Conservation (phyloP, 2,888 invertebrate genomes). For the Clepsis dumicolana region DNA sequence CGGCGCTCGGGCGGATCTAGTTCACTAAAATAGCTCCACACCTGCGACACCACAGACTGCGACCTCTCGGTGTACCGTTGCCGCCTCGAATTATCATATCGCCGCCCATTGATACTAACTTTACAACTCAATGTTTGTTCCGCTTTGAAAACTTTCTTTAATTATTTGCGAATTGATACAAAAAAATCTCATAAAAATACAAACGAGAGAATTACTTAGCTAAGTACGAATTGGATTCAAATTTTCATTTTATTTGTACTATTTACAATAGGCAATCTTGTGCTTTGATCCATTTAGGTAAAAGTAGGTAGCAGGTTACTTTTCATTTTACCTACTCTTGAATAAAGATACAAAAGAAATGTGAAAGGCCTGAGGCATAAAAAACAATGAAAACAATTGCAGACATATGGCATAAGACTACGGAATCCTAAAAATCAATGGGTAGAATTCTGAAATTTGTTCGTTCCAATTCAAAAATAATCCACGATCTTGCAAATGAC, state of each 20-base stretch:
- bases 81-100: conserved; percentile 67
- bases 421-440: background rate
- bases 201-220: too few species aligned
- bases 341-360: too few species aligned
- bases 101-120: conserved; percentile 23
- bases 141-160: background rate
- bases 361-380: too few species aligned
- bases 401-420: background rate
- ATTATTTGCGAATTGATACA: background rate
- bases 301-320: too few species aligned
- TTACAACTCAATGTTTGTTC: background rate
- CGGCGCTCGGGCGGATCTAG: conserved; percentile 56
- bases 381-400: too few species aligned
- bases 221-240: too few species aligned
- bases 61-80: conserved; percentile 70
- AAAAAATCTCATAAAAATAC: too few species aligned
- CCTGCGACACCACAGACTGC: conserved; percentile 76
- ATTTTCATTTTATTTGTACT: too few species aligned
- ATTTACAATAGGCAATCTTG: too few species aligned
- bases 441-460: background rate
- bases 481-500: conserved; percentile 6
- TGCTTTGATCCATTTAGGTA: too few species aligned
- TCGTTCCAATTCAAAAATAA: conserved; percentile 3
- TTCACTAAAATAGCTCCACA: conserved; percentile 80
- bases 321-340: too few species aligned